Conservation (phyloP, 1,140 invertebrate species). For the Chlorops oryzae region DNA sequence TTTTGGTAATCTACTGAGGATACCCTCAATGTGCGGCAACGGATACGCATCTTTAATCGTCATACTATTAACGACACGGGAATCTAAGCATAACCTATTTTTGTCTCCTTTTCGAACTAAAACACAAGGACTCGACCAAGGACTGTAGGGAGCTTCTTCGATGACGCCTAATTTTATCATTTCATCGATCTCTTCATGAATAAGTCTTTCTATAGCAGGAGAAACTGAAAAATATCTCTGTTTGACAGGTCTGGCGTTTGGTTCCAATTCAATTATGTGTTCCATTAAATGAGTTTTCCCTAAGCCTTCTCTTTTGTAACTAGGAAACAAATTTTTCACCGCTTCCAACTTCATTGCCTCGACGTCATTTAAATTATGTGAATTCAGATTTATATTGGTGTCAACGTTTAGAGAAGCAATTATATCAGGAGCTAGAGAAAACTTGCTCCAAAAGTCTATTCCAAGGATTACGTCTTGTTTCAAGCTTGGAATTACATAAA, state of each 20-base stretch:
- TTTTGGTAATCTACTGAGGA: slow-evolving; percentile 32
- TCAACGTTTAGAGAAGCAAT: not conserved
- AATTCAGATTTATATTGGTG: not conserved
- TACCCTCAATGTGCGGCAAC: slow-evolving; percentile 29
- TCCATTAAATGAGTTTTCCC: slow-evolving; percentile 21
- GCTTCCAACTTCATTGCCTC: not conserved
- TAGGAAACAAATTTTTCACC: slow-evolving; percentile 3
- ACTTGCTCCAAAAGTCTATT: slow-evolving; percentile 1
- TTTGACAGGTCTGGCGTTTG: not conserved
- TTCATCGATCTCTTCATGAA: slow-evolving; percentile 21
- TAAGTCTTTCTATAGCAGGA: slow-evolving; percentile 18
- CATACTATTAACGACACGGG: slow-evolving; percentile 38
- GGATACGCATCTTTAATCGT: slow-evolving; percentile 36
- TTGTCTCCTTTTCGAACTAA: slow-evolving; percentile 15
- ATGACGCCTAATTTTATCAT: slow-evolving; percentile 24
- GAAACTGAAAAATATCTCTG: not conserved
- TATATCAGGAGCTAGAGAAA: not conserved
- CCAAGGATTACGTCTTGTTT: not conserved
- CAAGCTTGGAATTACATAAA: not conserved
- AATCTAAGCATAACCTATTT: slow-evolving; percentile 41
- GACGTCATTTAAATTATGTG: not conserved
- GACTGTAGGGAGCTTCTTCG: slow-evolving; percentile 8
- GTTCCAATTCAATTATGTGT: slow-evolving; percentile 19
- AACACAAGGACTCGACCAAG: slow-evolving; percentile 7
- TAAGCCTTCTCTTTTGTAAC: no score